Evolutionary conservation across 2,113 vertebrate genomes (phyloP), one percentile per base, ranked within the genome.

Genomic region (Numida meleagris): DNA sequence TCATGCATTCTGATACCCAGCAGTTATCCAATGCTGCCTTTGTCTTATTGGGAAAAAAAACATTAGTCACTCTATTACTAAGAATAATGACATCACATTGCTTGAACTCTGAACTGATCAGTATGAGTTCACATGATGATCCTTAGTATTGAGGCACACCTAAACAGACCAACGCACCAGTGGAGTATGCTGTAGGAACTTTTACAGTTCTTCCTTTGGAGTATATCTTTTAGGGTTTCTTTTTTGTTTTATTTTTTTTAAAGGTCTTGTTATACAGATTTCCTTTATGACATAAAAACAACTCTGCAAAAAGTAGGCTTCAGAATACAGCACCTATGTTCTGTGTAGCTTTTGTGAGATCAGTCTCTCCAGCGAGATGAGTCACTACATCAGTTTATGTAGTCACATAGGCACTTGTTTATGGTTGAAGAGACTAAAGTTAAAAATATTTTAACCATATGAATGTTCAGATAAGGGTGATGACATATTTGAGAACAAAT

Each of bases 401-500:
- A 80, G 24, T 80, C 36, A 6, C 18, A 1, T 2, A 29, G 73
- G 27, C 38, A 43, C 43, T 83, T 50, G 40, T 36, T 78, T n/a
- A 2, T 55, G n/a, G 45, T 33, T 73, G 18, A 15, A 2, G 12
- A 55, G 50, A 18, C 58, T 85, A 0, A 21, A 90, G 71, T 48
- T 68, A 55, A 73, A 86, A 87, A 62, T 92, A 65, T 24, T 82
- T 72, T 68, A 62, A 38, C 18, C 4, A 1, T 45, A 6, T 48
- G 38, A 75, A 29, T 33, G 38, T 61, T 78, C 34, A 94, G 83
- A 46, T 87, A 89, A 95, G 61, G 36, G 20, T 18, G 27, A 57
- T 95, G 82, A 92, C 6, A 7, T 77, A 59, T 85, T 21, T 81
- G 68, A 9, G 19, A 77, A 38, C 61, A 76, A 48, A 71, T 75